A percentile compares a stretch with the other conserved stretches of the same genome.
These are phyloP conservation scores for Campoplex capitator DNA, from an alignment of 2,888 invertebrate species.

Conservation along the genomic window DNA sequence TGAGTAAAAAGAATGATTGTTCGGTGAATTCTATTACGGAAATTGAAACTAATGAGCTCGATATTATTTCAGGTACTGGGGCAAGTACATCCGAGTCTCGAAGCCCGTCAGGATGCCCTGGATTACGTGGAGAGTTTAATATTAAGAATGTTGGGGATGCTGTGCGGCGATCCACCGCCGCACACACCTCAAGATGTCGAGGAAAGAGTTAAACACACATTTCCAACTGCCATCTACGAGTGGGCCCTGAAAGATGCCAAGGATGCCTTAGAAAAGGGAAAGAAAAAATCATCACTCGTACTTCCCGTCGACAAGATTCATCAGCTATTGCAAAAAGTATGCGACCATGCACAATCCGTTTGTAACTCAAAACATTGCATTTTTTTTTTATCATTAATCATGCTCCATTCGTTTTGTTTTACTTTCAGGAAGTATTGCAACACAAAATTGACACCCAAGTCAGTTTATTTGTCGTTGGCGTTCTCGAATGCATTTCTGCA, in stretches of 20 bases:
- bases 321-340: constrained; percentile 92
- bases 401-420: constrained; percentile 30
- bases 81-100: constrained; percentile 94
- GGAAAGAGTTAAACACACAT: constrained; percentile 95
- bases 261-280: constrained; percentile 92
- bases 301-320: constrained; percentile 96
- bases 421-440: constrained; percentile 91
- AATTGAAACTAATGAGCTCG: not conserved
- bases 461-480: constrained; percentile 95
- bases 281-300: constrained; percentile 90
- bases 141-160: constrained; percentile 93
- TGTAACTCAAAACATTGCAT: not conserved
- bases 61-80: constrained; percentile 90
- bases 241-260: constrained; percentile 97
- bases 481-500: constrained; percentile 97
- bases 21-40: not conserved
- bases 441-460: constrained; percentile 96
- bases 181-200: constrained; percentile 95
- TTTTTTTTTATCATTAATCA: not conserved
- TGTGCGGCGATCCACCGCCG: constrained; percentile 94
- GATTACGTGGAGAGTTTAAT: constrained; percentile 97
- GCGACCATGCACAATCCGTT: not conserved
- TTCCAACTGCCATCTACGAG: constrained; percentile 97
- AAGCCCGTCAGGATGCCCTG: constrained; percentile 94
- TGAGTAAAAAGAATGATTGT: not conserved